Evolutionary conservation across 2,888 invertebrate species (phyloP).

Genomic region (Busseola fusca): DNA sequence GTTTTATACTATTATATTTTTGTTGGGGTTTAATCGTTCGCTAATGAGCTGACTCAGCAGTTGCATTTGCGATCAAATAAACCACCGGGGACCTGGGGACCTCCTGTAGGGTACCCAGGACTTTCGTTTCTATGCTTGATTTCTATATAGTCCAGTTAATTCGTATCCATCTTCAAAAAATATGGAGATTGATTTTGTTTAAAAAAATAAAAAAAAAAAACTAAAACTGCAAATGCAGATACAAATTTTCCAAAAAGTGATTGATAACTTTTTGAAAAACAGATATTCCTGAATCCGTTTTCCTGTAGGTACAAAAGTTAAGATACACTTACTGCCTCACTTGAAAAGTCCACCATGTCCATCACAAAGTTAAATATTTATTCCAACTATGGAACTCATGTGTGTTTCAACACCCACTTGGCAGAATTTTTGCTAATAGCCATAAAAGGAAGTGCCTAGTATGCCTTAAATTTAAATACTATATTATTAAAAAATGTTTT

Average conservation of each 20-base stretch:
- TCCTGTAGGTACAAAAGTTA: background rate
- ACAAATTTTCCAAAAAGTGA: background rate
- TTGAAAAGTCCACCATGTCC: background rate
- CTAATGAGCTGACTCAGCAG: conserved; percentile 1
- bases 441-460: background rate
- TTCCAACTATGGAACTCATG: background rate
- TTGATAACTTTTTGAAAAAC: no score
- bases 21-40: background rate
- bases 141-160: background rate
- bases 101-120: no score
- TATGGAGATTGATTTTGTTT: no score
- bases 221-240: background rate
- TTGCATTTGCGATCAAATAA: no score
- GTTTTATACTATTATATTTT: no score
- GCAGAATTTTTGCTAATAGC: background rate
- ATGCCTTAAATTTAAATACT: background rate
- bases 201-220: no score
- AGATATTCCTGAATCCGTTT: background rate
- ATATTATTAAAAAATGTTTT: background rate
- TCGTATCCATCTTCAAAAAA: background rate
- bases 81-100: no score
- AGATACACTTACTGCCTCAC: background rate
- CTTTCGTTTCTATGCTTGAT: background rate
- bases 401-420: background rate
- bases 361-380: background rate